A percentile compares a stretch with the other conserved stretches of the same genome.
Conservation (phyloP, 1,140 invertebrate genomes). For the Aphis gossypii region DNA sequence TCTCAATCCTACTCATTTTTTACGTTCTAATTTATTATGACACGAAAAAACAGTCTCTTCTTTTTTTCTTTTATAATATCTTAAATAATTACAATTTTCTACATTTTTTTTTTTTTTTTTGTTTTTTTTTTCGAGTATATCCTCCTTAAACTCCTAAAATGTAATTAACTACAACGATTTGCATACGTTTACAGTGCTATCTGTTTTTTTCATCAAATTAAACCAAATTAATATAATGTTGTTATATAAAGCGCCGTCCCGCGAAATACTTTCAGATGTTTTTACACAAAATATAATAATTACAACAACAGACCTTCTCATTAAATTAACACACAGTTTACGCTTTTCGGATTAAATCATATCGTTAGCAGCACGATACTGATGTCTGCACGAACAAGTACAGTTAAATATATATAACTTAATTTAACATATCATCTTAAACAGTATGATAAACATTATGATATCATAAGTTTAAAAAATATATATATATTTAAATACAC, state of each 20-base stretch:
- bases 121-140: background rate
- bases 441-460: background rate
- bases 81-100: background rate
- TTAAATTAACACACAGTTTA: background rate
- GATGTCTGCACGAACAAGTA: background rate
- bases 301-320: background rate
- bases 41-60: background rate
- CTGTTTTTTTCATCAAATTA: background rate
- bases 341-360: background rate
- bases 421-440: background rate
- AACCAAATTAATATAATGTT: background rate
- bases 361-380: background rate
- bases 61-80: background rate
- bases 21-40: constrained; percentile 14
- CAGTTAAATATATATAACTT: background rate
- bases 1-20: background rate
- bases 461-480: background rate
- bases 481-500: background rate
- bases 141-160: background rate
- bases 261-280: background rate
- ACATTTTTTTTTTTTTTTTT: background rate
- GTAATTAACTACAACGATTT: constrained; percentile 16
- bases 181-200: constrained; percentile 9
- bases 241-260: background rate
- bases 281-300: constrained; percentile 24